Percentiles rank a stretch among this genome's conserved stretches.
These are phyloP conservation scores for Aphidoletes aphidimyza DNA, from an alignment of 2,888 invertebrate species.

Conservation along the genomic window DNA sequence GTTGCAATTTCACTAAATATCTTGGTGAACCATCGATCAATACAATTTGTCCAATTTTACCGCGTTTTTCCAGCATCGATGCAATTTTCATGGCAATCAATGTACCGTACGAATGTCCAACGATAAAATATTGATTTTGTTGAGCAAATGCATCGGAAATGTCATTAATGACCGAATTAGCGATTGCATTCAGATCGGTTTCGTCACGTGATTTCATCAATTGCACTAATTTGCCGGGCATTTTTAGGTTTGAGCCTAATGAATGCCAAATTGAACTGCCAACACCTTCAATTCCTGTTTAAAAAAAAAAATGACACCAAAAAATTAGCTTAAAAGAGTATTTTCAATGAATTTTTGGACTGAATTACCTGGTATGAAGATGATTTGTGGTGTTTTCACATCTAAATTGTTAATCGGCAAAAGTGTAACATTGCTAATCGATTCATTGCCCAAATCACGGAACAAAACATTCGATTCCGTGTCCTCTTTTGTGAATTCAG, in stretches of 20 bases:
- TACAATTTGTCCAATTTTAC: constrained; percentile 71
- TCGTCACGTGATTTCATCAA: constrained; percentile 60
- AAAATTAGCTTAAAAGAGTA: neutral
- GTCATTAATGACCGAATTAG: neutral
- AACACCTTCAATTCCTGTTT: constrained; percentile 71
- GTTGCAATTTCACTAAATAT: constrained; percentile 69
- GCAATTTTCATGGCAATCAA: constrained; percentile 82
- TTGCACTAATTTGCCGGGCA: constrained; percentile 69
- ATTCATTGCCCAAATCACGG: constrained; percentile 70
- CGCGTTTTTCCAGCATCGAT: constrained; percentile 75
- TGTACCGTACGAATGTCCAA: constrained; percentile 91
- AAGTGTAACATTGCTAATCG: constrained; percentile 67
- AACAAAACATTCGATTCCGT: constrained; percentile 67
- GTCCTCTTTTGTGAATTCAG: constrained; percentile 58
- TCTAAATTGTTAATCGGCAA: constrained; percentile 69
- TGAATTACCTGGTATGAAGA: constrained; percentile 23
- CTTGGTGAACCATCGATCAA: constrained; percentile 86
- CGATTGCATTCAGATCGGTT: neutral
- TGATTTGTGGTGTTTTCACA: constrained; percentile 58
- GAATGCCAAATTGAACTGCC: constrained; percentile 60
- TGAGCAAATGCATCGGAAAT: neutral
- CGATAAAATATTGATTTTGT: constrained; percentile 72
- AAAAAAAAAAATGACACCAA: constrained; percentile 62
- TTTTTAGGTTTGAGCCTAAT: constrained; percentile 65
- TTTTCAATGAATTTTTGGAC: neutral